Percentiles rank a stretch among this genome's conserved stretches.
These are phyloP conservation scores for Sebastes oblongus DNA, from an alignment of 2,797 vertebrate genomes.

Conservation along the genomic window DNA sequence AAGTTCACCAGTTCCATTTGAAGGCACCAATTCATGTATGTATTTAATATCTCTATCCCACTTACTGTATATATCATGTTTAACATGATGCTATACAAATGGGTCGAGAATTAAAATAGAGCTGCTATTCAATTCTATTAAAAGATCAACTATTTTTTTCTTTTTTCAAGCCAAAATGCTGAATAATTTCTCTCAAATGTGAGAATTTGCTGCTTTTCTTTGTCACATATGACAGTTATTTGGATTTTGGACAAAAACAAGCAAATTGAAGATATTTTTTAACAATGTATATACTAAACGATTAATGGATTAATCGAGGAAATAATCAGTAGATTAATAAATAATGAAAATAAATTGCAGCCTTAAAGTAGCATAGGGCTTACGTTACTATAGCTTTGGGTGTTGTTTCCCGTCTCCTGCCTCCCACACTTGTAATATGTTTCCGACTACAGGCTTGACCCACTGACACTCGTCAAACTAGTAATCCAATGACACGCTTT, in stretches of 20 bases:
- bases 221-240: not conserved
- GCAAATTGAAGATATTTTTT: not conserved
- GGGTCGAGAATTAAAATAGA: not conserved
- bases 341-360: not conserved
- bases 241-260: not conserved
- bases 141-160: not conserved
- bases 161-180: not conserved
- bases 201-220: not conserved
- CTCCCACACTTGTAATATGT: not conserved
- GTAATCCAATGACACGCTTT: constrained; percentile 13
- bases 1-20: too few species aligned
- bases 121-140: too few species aligned
- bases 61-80: not conserved
- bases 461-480: not conserved
- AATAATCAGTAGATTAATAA: not conserved
- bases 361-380: not conserved
- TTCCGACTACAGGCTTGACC: not conserved
- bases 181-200: not conserved
- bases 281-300: not conserved
- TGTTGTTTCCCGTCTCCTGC: not conserved
- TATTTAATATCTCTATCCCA: not conserved
- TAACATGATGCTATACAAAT: not conserved
- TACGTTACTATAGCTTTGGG: not conserved
- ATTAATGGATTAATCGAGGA: not conserved
- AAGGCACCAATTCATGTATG: not conserved